These are phyloP conservation scores for Ammospiza caudacuta DNA, from an alignment of 2,113 vertebrate genomes.

Conservation along the genomic window DNA sequence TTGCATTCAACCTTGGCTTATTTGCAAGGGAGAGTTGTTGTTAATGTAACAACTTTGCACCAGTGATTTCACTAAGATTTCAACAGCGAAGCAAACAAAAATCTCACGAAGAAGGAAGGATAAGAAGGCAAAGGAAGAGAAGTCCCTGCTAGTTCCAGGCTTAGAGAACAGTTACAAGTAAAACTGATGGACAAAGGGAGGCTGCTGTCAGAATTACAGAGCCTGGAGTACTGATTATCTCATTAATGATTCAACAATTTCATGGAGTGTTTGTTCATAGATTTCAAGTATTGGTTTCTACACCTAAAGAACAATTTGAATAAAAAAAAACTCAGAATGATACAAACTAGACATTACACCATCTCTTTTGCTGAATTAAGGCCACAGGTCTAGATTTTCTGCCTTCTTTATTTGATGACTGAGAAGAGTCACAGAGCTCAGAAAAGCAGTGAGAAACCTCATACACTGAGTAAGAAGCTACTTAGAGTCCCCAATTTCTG, in stretches of 20 bases:
- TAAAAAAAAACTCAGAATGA: background rate
- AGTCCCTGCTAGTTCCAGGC: background rate
- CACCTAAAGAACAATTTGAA: background rate
- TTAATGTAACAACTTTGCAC: background rate
- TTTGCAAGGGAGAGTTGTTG: constrained; percentile 19
- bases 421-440: background rate
- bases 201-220: background rate
- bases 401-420: background rate
- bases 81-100: background rate
- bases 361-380: background rate
- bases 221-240: background rate
- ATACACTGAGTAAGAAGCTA: background rate
- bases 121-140: background rate
- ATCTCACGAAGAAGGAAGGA: background rate
- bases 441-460: background rate
- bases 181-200: background rate
- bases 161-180: background rate
- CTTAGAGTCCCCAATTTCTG: background rate
- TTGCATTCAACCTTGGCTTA: background rate
- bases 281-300: background rate
- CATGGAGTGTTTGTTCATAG: background rate
- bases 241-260: background rate
- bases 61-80: background rate
- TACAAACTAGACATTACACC: background rate
- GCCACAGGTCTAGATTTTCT: background rate